Evolutionary conservation across 2,888 invertebrate genomes (phyloP).

Genomic region (Dinocampus coccinellae): DNA sequence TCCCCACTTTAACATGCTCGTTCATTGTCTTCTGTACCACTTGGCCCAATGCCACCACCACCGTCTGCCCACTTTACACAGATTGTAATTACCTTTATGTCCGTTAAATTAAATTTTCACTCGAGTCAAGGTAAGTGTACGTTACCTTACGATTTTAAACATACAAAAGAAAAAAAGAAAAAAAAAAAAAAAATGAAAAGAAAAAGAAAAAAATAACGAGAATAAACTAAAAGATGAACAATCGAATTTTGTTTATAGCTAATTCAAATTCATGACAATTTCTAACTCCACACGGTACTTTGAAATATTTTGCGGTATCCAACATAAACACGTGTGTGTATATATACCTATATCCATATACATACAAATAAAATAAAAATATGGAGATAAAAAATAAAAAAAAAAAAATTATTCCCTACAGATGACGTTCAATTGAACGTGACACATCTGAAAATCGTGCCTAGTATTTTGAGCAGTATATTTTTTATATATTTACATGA

Average conservation of each 20-base stretch:
- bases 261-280: conserved; percentile 17
- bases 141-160: neutral
- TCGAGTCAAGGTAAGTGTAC: neutral
- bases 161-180: neutral
- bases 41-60: conserved; percentile 7
- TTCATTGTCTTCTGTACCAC: neutral
- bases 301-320: conserved; percentile 1
- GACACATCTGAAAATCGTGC: neutral
- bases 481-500: too few relatives aligned
- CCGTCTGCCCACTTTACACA: neutral
- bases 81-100: conserved; percentile 35
- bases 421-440: neutral
- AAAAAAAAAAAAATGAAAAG: neutral
- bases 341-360: neutral
- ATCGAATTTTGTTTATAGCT: too few relatives aligned
- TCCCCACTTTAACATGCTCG: neutral
- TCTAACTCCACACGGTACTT: neutral
- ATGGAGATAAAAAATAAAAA: neutral
- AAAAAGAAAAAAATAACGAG: neutral
- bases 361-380: neutral
- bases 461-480: neutral
- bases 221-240: neutral
- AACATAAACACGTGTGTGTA: neutral
- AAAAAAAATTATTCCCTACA: neutral
- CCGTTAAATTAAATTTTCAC: conserved; percentile 39